Percentiles rank a stretch among this genome's conserved stretches.
phyloP scores from a whole-genome alignment of 2,888 invertebrate genomes.

The Onthophagus sagittarius region DNA sequence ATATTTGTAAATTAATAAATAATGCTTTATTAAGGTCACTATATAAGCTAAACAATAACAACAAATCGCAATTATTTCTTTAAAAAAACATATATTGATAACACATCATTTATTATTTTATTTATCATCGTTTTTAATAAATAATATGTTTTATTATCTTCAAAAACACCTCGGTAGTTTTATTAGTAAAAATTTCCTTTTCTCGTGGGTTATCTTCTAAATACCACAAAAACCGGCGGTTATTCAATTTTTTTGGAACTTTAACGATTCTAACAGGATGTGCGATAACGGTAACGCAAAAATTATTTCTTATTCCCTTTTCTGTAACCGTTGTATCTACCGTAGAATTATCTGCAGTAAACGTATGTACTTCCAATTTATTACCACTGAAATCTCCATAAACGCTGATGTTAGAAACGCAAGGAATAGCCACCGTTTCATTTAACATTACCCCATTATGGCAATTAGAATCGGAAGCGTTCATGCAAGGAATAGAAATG shows the following conservation, averaged over 20 bases:
- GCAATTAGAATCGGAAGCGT: conserved; percentile 38
- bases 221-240: no score
- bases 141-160: conserved; percentile 11
- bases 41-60: neutral
- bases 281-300: neutral
- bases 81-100: neutral
- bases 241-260: neutral
- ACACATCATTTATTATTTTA: neutral
- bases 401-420: conserved; percentile 29
- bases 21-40: no score
- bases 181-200: conserved; percentile 14
- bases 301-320: conserved; percentile 8
- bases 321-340: conserved; percentile 6
- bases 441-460: conserved; percentile 29
- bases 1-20: no score
- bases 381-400: conserved; percentile 24
- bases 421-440: conserved; percentile 31
- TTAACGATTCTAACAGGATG: neutral
- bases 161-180: conserved; percentile 12
- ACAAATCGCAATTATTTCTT: neutral
- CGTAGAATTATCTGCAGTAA: neutral
- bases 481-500: conserved; percentile 38
- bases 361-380: conserved; percentile 11
- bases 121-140: neutral
- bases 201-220: neutral